Evolutionary conservation across 2,888 invertebrate genomes (phyloP), one percentile per base, ranked within the genome.

Genomic region (Stictocephala bisonia): DNA sequence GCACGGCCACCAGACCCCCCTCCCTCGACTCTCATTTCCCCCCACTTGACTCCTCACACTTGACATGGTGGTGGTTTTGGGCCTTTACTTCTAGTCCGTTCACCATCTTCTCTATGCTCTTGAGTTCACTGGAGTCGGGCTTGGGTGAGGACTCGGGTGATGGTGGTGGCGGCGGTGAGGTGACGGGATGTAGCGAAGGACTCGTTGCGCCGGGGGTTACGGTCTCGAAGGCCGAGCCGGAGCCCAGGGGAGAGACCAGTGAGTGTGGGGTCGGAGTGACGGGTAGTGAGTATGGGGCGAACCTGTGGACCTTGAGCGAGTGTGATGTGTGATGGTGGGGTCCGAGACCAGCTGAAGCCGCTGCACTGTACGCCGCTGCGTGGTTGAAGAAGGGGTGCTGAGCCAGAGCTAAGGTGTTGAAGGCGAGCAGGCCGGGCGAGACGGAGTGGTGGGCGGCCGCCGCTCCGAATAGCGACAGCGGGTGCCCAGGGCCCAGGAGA

Each of bases 51-150:
- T 69, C 69, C n/a, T 69, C 69, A 26, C 69, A 69, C 27, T 69
- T 69, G 40, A 69, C 56, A 29, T 70, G 53, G 35, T 60, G 71
- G 74, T 71, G 73, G 27, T 24, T 13, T 26, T 15, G 20, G 15
- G 76, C 82, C 84, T 93, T 93, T 79, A 95, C 94, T 84, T 97
- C 96, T 77, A 97, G 87, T 15, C 96, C 97, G 85, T 96, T 97
- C 79, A 97, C 96, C 97, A 97, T 97, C 84, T 96, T 95, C 86
- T 97, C 97, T 86, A 97, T 97, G 84, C 93, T 96, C 86, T 96
- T 96, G 79, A 97, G 89, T 85, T 97, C 96, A 76, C 91, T 93
- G 50, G 92, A 77, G 87, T 83, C 78, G 18, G 75, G 76, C 26
- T 74, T 73, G 20, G 72, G 70, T 27, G 60, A 67, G 64, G 35